Base-by-base conservation (phyloP, 2,888 invertebrate species). In the Trichogramma evanescens region DNA sequence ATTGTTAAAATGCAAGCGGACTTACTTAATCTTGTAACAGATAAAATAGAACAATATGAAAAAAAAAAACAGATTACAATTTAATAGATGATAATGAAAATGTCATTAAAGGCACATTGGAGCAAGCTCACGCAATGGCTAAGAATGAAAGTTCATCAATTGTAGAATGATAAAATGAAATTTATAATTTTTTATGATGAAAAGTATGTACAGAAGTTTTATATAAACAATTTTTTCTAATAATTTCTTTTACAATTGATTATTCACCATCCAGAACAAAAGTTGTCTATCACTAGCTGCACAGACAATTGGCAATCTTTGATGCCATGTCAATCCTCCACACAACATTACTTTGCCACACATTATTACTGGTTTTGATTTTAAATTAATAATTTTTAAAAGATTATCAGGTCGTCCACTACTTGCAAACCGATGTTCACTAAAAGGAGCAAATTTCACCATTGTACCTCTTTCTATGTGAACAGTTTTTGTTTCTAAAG, bases 381-480 rank as follows among this genome's bases (percentile, higher is more conserved):
- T 83, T 53, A 82, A 78, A 69, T 82, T 83, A 50, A 83, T 82
- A 0, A 89, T 83, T 77, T 87, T 89, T 5, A 90, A 73, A 38
- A 83, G 81, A 61, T 84, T 82, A 64, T 86, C 85, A 0, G 88
- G 84, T 53, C 83, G 80, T 7, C 89, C 89, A 52, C 86, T 80
- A 41, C 84, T 86, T 1, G 88, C 88, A 13, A 88, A 75, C 0
- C 88, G 78, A 65, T 83, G 78, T 65, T 87, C 87, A 55, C 84
- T 83, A 65, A 81, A 80, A 5, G 83, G 84, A 7, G 85, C 84
- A 76, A 87, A 86, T 62, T 82, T 82, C 4, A 89, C 78, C 45
- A 78, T 69, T 9, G 82, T 80, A 0, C 87, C 87, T 50, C 86
- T 84, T 72, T 87, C 85, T 40, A 84, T 81, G 69, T 88, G 86